Base-by-base conservation (phyloP, 2,113 vertebrate genomes). In the Gambusia holbrooki region DNA sequence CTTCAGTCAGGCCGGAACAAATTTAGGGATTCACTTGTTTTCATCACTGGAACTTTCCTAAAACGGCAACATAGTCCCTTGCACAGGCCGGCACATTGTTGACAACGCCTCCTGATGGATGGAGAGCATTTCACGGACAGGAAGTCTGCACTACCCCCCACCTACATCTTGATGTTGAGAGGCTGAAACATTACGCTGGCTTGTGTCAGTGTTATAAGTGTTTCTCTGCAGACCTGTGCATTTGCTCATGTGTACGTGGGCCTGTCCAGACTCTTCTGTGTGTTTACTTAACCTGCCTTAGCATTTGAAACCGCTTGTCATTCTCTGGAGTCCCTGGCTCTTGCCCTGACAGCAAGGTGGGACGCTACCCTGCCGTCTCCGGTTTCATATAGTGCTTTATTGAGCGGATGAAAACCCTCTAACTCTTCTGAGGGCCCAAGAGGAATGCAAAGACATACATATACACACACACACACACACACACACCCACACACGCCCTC, bases 231-330 rank as follows among this genome's bases (percentile, higher is more conserved):
- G 61, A 73, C 70, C 62, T 17, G 48, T 45, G 67, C 48, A 15
- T 62, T 62, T 11, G 7, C 5, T 19, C 61, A 12, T 74, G 65
- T 82, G 80, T 77, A 73, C 15, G 76, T 72, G 81, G 80, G 82
- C 80, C 76, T 84, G 85, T 77, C 75, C 63, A 4, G 28, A 79
- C 87, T 76, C 79, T 68, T 32, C 73, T 77, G 68, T 73, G 69
- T 90, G 87, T 93, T 93, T 90, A 86, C 73, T 87, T 91, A 92
- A 91, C 90, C 89, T 83, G 88, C 90, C 85, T 82, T 28, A 69
- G 74, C 87, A 83, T 87, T 84, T 65, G 75, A 81, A 78, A 51
- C 85, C 83, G 51, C 76, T 82, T 69, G 79, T 88, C 87, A 86
- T 86, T 86, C 86, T 87, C 76, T 33, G 32, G 72, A 51, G 25